Percentiles rank a stretch among this genome's conserved stretches.
phyloP scores from a whole-genome alignment of 1,140 invertebrate species.

The Tenebrio molitor region DNA sequence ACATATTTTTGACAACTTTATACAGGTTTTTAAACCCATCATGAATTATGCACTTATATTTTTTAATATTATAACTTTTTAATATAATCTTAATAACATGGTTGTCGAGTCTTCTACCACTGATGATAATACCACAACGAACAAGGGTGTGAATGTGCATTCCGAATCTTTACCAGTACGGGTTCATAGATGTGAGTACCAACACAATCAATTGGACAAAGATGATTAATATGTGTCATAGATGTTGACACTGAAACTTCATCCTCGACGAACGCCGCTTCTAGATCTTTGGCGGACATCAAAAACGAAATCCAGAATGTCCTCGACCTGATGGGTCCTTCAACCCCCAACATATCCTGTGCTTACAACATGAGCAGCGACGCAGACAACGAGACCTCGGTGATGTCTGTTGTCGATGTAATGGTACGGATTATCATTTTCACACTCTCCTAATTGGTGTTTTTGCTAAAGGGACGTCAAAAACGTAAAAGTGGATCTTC shows the following conservation, averaged over 20 bases:
- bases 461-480: no score
- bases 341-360: constrained; percentile 16
- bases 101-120: background rate
- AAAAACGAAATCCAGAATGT: constrained; percentile 55
- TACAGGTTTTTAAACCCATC: background rate
- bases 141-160: constrained; percentile 7
- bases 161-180: constrained; percentile 4
- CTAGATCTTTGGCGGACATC: constrained; percentile 18
- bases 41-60: background rate
- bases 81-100: background rate
- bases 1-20: constrained; percentile 14
- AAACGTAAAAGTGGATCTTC: no score
- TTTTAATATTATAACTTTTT: no score
- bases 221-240: no score
- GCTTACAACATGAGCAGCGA: constrained; percentile 51
- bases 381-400: constrained; percentile 54
- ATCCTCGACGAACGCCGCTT: background rate
- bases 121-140: constrained; percentile 9
- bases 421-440: no score
- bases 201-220: no score
- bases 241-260: constrained; percentile 42
- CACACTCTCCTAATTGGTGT: no score
- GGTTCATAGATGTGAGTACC: constrained; percentile 8
- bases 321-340: constrained; percentile 56
- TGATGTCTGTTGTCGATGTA: no score